Evolutionary conservation across 2,888 invertebrate species (phyloP).

Genomic region (Drosophila birchii): DNA sequence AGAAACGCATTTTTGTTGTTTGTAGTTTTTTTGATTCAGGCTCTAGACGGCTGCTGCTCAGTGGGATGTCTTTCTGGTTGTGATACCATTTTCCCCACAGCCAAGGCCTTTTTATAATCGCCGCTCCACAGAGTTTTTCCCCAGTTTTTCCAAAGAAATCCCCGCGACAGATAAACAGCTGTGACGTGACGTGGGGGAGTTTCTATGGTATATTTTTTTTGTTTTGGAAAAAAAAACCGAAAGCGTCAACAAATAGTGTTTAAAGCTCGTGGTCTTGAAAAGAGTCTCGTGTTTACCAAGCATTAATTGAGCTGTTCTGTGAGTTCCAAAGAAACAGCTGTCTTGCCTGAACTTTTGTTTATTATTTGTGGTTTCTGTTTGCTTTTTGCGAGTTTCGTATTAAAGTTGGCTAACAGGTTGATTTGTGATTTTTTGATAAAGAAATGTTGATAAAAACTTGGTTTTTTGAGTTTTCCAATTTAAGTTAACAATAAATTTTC

Average conservation of each 20-base stretch:
- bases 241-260: neutral
- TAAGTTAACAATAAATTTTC: neutral
- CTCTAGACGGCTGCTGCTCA: neutral
- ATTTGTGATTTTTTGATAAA: neutral
- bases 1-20: slow-evolving; percentile 18
- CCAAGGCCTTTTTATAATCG: slow-evolving; percentile 29
- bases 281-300: slow-evolving; percentile 9
- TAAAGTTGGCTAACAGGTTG: neutral
- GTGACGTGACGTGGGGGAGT: slow-evolving; percentile 10
- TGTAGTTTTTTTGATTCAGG: slow-evolving; percentile 1
- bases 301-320: slow-evolving; percentile 6
- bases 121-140: neutral
- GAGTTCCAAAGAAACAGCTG: slow-evolving; percentile 15
- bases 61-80: slow-evolving; percentile 4
- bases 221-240: slow-evolving; percentile 6
- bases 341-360: neutral
- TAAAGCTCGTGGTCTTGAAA: slow-evolving; percentile 13
- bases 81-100: slow-evolving; percentile 9
- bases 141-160: neutral
- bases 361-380: slow-evolving; percentile 5
- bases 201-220: neutral
- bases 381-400: neutral
- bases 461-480: neutral
- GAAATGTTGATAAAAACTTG: neutral
- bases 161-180: slow-evolving; percentile 17